These are phyloP conservation scores for Pantherophis alleghaniensis DNA, from an alignment of 2,797 vertebrate species.

Conservation along the genomic window DNA sequence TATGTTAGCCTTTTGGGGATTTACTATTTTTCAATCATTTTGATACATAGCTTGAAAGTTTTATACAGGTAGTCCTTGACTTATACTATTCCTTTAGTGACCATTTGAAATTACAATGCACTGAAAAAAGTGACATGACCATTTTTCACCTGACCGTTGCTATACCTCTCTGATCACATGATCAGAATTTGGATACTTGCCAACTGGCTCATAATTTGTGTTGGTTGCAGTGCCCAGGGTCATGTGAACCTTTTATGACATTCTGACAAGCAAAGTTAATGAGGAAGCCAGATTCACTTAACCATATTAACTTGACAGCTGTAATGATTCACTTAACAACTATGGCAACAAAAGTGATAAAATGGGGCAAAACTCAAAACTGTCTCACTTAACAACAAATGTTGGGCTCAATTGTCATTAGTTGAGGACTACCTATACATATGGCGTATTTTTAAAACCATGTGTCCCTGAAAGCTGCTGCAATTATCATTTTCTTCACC, in stretches of 20 bases:
- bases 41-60: not conserved
- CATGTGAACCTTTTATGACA: not conserved
- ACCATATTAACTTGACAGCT: not conserved
- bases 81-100: not conserved
- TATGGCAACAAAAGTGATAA: not conserved
- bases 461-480: not conserved
- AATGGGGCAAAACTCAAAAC: not conserved
- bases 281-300: not conserved
- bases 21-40: conserved; percentile 8
- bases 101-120: not conserved
- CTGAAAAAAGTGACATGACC: not conserved
- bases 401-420: not conserved
- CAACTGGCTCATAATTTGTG: not conserved
- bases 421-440: not conserved
- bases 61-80: not conserved
- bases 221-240: not conserved
- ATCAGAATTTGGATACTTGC: not conserved
- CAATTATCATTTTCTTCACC: not conserved
- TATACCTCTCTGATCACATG: not conserved
- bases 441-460: not conserved
- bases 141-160: not conserved
- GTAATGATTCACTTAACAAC: not conserved
- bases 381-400: not conserved
- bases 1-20: not conserved
- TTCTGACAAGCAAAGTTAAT: not conserved